Evolutionary conservation across 2,113 vertebrate genomes (phyloP), one percentile per base, ranked within the genome.

Genomic region (Apaloderma vittatum): DNA sequence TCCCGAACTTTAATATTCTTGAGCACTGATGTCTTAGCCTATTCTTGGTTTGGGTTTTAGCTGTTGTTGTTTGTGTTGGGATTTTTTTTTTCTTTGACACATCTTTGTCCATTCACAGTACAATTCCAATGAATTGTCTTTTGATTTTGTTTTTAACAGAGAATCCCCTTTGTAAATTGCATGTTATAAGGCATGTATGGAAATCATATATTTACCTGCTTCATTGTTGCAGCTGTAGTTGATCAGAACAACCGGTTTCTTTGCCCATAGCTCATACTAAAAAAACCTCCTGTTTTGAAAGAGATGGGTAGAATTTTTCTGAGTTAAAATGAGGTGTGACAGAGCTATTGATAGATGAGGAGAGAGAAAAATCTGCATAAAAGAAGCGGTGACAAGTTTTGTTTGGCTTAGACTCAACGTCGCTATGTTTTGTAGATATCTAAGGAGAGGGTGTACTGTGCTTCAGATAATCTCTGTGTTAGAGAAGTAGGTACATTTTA

Each of bases 241-340:
- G 36, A 46, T 87, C 18, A 59, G 58, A n/a, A 59, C 12, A 79
- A 15, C 3, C 43, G 55, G 30, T 68, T 92, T 90, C 45, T 76
- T 49, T 85, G 45, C 63, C 43, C 4, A 19, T 40, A 49, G 70
- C 34, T 71, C 21, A 24, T 79, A 27, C 3, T 0, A 49, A 63
- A 94, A 48, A 40, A 14, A n/a, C 2, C 27, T 85, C 86, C 46
- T 94, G 22, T 62, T 94, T 83, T 90, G 57, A 78, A 95, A 88
- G 71, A 88, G 45, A 81, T 16, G 34, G 82, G 46, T 74, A 74
- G 52, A 79, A 54, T 71, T 94, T 91, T 85, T 91, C 46, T 94
- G 62, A 76, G 51, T 93, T 88, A 83, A 85, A 68, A 76, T 76
- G 74, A 92, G 51, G 65, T 86, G 76, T 71, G 55, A 51, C 84